Conservation (phyloP, 2,113 vertebrate species). For the Microtus richardsoni region DNA sequence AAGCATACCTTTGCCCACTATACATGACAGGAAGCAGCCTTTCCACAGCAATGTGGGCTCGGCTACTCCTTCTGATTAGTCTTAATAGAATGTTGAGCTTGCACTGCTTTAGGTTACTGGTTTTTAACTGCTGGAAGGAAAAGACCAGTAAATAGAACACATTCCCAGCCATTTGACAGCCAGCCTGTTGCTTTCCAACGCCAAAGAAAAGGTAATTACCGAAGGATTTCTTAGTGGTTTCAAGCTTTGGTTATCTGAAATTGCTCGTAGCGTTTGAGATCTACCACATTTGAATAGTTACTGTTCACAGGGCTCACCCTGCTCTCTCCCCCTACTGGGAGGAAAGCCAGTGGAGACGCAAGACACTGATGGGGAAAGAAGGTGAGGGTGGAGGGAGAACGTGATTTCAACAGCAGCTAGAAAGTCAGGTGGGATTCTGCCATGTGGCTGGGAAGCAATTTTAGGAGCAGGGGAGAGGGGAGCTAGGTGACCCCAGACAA, state of each 20-base stretch:
- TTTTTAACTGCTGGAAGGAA: conserved; percentile 76
- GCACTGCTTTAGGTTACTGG: conserved; percentile 68
- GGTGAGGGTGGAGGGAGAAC: background rate
- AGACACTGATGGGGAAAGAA: background rate
- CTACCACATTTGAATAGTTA: background rate
- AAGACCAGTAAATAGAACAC: conserved; percentile 74
- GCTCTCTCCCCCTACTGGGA: background rate
- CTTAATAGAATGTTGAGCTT: conserved; percentile 71
- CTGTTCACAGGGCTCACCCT: background rate
- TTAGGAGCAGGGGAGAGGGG: background rate
- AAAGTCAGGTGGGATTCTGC: background rate
- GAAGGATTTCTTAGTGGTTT: conserved; percentile 61
- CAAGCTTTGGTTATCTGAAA: conserved; percentile 35
- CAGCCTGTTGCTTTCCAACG: conserved; percentile 61
- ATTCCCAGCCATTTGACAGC: conserved; percentile 62
- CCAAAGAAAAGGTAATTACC: conserved; percentile 64
- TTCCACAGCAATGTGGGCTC: conserved; percentile 34
- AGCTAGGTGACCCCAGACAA: background rate
- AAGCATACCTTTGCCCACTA: background rate
- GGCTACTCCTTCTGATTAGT: conserved; percentile 23
- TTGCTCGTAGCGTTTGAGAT: conserved; percentile 17
- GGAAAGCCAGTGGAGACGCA: background rate
- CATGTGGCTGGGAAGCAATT: no score
- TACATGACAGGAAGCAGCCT: background rate
- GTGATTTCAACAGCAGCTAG: background rate